Percentiles rank a stretch among this genome's conserved stretches.
Conservation (phyloP, 2,888 invertebrate species). For the Caenorhabditis becei region DNA sequence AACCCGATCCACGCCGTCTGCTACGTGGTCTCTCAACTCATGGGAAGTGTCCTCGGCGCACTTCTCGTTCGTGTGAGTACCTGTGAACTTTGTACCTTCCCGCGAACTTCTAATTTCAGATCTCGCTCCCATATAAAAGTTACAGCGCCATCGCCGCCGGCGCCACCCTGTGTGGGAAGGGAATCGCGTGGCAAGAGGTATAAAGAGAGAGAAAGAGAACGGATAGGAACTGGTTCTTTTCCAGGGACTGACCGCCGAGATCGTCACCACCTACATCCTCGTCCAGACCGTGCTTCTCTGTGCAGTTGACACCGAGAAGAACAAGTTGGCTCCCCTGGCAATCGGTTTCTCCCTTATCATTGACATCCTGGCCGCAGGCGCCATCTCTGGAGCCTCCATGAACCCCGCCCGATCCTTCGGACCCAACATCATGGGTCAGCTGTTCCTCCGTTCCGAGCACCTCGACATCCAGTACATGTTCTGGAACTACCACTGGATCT, state of each 20-base stretch:
- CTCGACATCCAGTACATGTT: constrained; percentile 49
- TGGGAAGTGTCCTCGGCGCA: constrained; percentile 82
- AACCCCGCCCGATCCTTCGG: constrained; percentile 83
- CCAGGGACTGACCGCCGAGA: constrained; percentile 76
- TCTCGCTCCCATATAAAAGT: constrained; percentile 40
- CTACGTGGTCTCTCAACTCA: constrained; percentile 80
- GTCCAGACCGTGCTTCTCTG: constrained; percentile 82
- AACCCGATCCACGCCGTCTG: constrained; percentile 67
- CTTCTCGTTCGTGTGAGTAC: constrained; percentile 75
- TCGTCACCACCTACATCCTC: constrained; percentile 80
- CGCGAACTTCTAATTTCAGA: constrained; percentile 43
- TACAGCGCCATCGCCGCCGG: constrained; percentile 56
- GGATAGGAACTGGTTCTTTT: constrained; percentile 17
- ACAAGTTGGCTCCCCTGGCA: constrained; percentile 81
- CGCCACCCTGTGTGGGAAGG: constrained; percentile 60
- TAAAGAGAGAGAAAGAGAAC: not conserved
- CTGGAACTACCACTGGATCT: constrained; percentile 82
- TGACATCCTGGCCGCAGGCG: constrained; percentile 81
- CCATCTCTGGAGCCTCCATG: constrained; percentile 82
- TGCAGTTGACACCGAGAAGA: constrained; percentile 81
- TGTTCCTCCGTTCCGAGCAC: constrained; percentile 54
- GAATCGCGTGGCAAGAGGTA: constrained; percentile 59
- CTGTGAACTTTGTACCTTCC: constrained; percentile 29
- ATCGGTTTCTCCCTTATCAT: constrained; percentile 82
- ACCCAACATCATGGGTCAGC: constrained; percentile 80